Conservation (phyloP, 2,888 invertebrate genomes). For the Tetanocera ferruginea region DNA sequence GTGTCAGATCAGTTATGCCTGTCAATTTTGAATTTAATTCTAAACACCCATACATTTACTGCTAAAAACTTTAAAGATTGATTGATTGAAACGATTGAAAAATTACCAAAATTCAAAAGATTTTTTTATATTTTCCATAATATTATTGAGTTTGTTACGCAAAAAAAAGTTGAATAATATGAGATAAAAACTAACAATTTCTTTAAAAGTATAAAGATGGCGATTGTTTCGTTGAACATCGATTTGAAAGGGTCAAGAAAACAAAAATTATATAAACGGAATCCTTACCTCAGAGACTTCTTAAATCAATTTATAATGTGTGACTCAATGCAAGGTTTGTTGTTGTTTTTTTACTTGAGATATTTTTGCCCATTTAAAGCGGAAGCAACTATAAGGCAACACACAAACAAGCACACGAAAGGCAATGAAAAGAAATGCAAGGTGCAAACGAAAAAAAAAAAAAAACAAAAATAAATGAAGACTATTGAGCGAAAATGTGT, state of each 20-base stretch:
- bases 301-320: slow-evolving; percentile 13
- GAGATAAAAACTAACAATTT: no score
- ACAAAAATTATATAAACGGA: background rate
- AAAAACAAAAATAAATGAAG: background rate
- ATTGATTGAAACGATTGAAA: no score
- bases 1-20: no score
- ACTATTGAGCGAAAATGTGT: slow-evolving; percentile 22
- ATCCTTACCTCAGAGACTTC: background rate
- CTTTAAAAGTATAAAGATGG: no score
- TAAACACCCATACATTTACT: no score
- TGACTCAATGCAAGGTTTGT: background rate
- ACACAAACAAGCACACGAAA: background rate
- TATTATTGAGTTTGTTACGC: no score
- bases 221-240: no score
- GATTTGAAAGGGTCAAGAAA: background rate
- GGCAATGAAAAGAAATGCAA: background rate
- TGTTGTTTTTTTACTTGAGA: background rate
- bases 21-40: no score
- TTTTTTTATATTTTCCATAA: no score
- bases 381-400: background rate
- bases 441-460: background rate
- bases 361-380: background rate
- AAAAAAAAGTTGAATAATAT: no score
- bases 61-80: no score
- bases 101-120: no score